Evolutionary conservation across 2,113 vertebrate species (phyloP).

Genomic region (Campylorhamphus procurvoides): DNA sequence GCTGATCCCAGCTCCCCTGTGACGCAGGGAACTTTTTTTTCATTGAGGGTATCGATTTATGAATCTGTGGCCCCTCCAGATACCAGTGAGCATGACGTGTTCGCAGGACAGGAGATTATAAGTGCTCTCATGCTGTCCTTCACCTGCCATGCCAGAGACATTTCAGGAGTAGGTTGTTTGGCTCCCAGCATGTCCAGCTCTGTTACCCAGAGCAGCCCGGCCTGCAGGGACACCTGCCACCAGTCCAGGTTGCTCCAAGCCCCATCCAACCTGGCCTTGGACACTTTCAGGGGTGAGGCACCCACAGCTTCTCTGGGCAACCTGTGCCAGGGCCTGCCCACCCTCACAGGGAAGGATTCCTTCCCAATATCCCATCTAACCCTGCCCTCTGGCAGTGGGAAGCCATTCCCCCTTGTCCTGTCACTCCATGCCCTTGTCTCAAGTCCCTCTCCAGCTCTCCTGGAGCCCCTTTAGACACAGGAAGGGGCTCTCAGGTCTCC

Average conservation of each 20-base stretch:
- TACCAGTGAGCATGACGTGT: background rate
- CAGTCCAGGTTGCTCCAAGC: background rate
- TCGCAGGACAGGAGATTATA: background rate
- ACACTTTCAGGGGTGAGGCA: background rate
- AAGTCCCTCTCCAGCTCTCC: background rate
- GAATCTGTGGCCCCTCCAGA: background rate
- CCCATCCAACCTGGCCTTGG: background rate
- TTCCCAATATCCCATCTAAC: background rate
- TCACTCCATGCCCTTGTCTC: background rate
- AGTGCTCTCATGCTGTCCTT: background rate
- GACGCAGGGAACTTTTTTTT: background rate
- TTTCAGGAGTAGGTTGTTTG: background rate
- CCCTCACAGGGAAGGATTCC: background rate
- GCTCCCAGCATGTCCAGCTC: fast-evolving
- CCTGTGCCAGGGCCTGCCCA: background rate
- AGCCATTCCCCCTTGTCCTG: background rate
- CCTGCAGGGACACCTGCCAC: background rate
- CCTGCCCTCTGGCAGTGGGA: background rate
- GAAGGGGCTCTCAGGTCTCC: fast-evolving
- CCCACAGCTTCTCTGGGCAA: background rate
- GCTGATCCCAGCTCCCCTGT: background rate
- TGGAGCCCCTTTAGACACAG: background rate
- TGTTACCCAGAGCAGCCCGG: fast-evolving
- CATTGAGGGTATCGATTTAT: background rate
- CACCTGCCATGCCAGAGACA: fast-evolving